Base-by-base conservation (phyloP, 2,797 vertebrate species). In the Microcaecilia unicolor region DNA sequence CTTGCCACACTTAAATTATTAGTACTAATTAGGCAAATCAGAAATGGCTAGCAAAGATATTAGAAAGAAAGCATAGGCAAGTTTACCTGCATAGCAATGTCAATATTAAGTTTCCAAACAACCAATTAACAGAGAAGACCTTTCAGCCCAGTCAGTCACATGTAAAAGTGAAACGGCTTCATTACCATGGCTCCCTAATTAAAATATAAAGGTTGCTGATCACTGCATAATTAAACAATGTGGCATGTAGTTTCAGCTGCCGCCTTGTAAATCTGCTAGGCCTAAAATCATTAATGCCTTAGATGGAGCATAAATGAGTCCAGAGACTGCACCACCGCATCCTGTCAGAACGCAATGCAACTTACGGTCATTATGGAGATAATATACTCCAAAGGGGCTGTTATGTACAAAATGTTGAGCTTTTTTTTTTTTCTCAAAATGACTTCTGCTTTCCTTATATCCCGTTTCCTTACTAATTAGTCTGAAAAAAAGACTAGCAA, bases 201-300 rank as follows among this genome's bases (percentile, higher is more conserved):
- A 85, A 78, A 78, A 83, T 51, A 60, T 78, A 76, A 81, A 81
- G 66, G 61, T 64, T 75, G 69, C 76, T 81, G 77, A 82, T 81
- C 54, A 55, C 35, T 63, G 74, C 67, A 65, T 78, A 80, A 82
- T 84, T 80, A 83, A 72, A 64, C 64, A 76, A 63, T 51, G 58
- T 47, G 54, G 57, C 64, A 61, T 62, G 64, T 44, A 9, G 57
- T 61, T 48, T 67, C 46, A 59, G 41, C 55, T 54, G 48, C 53
- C 58, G 54, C 39, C 40, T 46, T 26, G 41, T 31, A 49, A 44
- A 58, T 39, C 42, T 35, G 41, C 50, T 42, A 54, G 53, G 36
- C 25, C 55, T 61, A 39, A 17, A 44, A 40, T 55, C 46, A 40
- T 51, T 52, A 64, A 62, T 48, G 51, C 47, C 55, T 51, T 59